Percentiles rank a stretch among this genome's conserved stretches.
phyloP scores from a whole-genome alignment of 2,113 vertebrate species.

The Callipepla squamata region DNA sequence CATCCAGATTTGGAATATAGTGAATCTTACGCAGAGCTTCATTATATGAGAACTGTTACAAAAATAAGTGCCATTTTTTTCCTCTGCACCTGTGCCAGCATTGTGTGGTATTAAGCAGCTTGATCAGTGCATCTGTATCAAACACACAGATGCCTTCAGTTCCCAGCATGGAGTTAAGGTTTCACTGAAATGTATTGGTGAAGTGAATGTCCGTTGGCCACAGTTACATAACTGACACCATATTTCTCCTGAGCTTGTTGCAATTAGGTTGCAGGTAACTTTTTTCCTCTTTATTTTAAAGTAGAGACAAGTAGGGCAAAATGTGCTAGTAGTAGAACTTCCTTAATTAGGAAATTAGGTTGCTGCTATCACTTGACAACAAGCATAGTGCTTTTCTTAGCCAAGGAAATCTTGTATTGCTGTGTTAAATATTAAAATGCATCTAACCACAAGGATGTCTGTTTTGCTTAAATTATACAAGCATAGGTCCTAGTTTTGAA shows the following conservation, averaged over 20 bases:
- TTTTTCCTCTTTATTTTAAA: conserved; percentile 34
- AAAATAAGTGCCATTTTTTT: background rate
- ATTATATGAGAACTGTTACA: background rate
- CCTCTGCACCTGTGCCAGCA: background rate
- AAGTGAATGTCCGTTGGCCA: background rate
- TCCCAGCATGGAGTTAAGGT: background rate
- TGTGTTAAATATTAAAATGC: background rate
- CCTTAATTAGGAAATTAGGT: conserved; percentile 59
- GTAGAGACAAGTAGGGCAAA: conserved; percentile 72
- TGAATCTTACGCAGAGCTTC: background rate
- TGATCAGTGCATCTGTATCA: background rate
- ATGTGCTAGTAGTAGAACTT: conserved; percentile 53
- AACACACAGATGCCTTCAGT: background rate
- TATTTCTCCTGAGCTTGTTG: conserved; percentile 48
- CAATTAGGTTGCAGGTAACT: conserved; percentile 73
- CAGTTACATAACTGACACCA: conserved; percentile 29
- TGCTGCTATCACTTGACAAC: conserved; percentile 11
- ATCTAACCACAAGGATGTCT: background rate
- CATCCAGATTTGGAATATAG: background rate
- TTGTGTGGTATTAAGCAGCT: background rate
- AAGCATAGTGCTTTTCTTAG: background rate
- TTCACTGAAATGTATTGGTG: background rate
- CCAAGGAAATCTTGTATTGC: background rate
- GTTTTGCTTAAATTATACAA: background rate
- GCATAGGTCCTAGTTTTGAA: background rate